Conservation (phyloP, 2,797 vertebrate species). For the Paguma larvata region DNA sequence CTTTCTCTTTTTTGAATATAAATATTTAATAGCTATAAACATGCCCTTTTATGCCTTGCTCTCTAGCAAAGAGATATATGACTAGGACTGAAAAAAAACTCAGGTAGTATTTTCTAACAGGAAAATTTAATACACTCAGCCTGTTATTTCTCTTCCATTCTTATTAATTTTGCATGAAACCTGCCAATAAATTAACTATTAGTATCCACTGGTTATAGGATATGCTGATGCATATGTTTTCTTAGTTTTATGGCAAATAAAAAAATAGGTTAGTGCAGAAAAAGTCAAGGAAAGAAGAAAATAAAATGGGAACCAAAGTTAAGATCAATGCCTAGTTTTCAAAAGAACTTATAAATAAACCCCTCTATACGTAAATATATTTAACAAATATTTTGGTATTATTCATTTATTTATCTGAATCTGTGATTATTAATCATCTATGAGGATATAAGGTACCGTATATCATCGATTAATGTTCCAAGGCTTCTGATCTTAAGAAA, state of each 20-base stretch:
- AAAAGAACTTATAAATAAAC: neutral
- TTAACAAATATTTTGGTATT: neutral
- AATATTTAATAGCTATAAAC: conserved; percentile 70
- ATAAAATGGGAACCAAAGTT: conserved; percentile 3
- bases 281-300: neutral
- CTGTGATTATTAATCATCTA: neutral
- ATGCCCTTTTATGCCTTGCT: conserved; percentile 1
- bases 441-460: neutral
- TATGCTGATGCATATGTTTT: conserved; percentile 50
- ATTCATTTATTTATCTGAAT: neutral
- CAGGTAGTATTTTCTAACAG: conserved; percentile 32
- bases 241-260: conserved; percentile 30
- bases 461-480: neutral
- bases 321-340: neutral
- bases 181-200: conserved; percentile 72
- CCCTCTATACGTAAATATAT: neutral
- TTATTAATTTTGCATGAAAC: conserved; percentile 78
- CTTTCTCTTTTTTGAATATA: conserved; percentile 55
- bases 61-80: conserved; percentile 13
- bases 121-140: conserved; percentile 51
- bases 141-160: conserved; percentile 47
- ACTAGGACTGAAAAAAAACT: conserved; percentile 8
- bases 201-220: neutral
- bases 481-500: neutral
- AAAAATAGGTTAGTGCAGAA: neutral